Base-by-base conservation (phyloP, 64 coral and sea anemone genomes). In the Anthopleura sola region DNA sequence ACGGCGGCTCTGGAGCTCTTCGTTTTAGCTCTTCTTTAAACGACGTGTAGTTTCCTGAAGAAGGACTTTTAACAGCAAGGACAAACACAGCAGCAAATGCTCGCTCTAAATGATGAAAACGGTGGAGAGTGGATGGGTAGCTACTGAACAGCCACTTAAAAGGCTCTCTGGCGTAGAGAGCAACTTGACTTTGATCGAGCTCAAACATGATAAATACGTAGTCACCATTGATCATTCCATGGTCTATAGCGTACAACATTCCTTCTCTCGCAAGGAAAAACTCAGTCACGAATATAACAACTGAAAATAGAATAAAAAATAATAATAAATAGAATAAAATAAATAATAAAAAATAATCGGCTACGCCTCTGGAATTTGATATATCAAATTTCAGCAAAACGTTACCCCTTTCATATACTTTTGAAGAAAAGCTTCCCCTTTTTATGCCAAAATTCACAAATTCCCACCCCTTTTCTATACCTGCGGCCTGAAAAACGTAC, bases 81-180 rank as follows among this genome's bases (percentile, higher is more conserved):
- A 96, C 90, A 84, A 96, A 96, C 3, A 60, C 94, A 19, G 94
- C 94, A 83, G 84, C 84, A 40, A 96, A 96, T 0, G 94, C 94
- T 51, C 85, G 62, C 23, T 50, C 75, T 8, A 96, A 18, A 44
- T 96, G 87, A 24, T 92, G 44, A 15, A 26, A 58, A 24, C 94
- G 90, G 11, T 71, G 64, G 9, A 92, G 54, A 9, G 94, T 92
- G 0, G 21, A 28, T 15, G 3, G 48, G 37, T 92, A 89, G 33
- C 94, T 87, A 50, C 94, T 92, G 37, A 96, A 96, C 49, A 96
- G 89, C 94, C 94, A 96, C 28, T 96, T 96, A 33, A 96, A 96
- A 7, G 83, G 87, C 6, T 53, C 76, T 2, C 80, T 80, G 3
- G 86, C 82, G 81, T 92, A 90, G 21, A 81, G 3, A 24, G 7